Evolutionary conservation across 2,888 invertebrate genomes (phyloP), one percentile per base, ranked within the genome.

Genomic region (Troides aeacus): DNA sequence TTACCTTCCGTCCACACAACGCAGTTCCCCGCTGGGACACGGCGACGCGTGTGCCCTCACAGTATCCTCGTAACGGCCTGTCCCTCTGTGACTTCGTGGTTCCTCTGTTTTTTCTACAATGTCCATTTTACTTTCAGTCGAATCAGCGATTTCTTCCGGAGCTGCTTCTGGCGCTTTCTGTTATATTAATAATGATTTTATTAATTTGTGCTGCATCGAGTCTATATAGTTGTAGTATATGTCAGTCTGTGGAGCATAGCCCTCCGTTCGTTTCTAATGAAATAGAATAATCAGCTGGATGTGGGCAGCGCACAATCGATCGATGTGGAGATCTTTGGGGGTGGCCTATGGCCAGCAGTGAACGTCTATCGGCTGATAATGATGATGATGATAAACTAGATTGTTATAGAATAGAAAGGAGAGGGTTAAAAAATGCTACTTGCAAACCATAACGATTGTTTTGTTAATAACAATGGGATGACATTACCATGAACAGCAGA

Each of bases 1-100:
- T 58, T 12, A 71, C 70, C 70, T 71, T 3, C 95, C 95, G 78
- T 94, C 94, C 6, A 94, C 93, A 76, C 95, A 95, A 68, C 95
- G 92, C 64, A 95, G 82, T 75, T 95, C 94, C 0, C 93, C 92
- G 66, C 84, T 87, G 1, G 92, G 94, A 78, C 89, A 94, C 0
- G 93, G 92, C 0, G 93, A 93, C 1, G 85, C 82, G 75, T 92
- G 92, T 15, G 90, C 87, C 17, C 85, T 85, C 6, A 76, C 73
- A 4, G 79, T 77, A 12, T 71, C 71, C 2, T 76, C 73, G 7
- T 79, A 78, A 8, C 68, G 72, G 53, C 70, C 69, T 7, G 64
- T 63, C 2, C 73, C 39, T 36, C 65, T 53, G 7, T 65, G 50
- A 61, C 68, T 36, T 3, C 58, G 62, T 6, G 58, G 21, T 24